Evolutionary conservation across 2,888 invertebrate species (phyloP).

Genomic region (Tiphia femorata): DNA sequence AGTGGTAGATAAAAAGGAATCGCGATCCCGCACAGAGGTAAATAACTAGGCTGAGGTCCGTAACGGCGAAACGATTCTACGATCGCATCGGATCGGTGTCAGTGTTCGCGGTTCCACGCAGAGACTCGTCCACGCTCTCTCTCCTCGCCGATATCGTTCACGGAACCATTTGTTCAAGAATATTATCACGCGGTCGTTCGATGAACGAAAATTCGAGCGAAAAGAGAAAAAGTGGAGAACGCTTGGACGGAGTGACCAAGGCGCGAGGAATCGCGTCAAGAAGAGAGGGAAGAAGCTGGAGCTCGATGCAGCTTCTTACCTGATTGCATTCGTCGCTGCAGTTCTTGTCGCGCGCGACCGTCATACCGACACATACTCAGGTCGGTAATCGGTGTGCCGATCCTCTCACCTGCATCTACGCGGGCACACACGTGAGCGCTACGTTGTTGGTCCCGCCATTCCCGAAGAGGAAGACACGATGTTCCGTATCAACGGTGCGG

Average conservation of each 20-base stretch:
- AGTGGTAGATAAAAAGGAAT: constrained; percentile 16
- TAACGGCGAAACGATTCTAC: too few relatives aligned
- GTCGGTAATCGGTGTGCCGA: background rate
- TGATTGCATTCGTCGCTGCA: constrained; percentile 42
- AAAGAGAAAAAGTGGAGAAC: background rate
- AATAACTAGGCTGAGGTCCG: too few relatives aligned
- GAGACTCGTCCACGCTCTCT: too few relatives aligned
- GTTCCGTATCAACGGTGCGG: constrained; percentile 30
- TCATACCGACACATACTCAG: background rate
- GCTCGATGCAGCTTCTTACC: constrained; percentile 34
- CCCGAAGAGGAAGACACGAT: constrained; percentile 17
- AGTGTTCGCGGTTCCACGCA: too few relatives aligned
- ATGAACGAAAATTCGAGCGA: background rate
- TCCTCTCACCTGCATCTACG: constrained; percentile 7
- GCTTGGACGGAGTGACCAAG: background rate
- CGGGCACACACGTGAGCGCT: background rate
- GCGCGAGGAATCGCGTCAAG: background rate
- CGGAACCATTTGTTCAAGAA: too few relatives aligned
- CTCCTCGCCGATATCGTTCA: too few relatives aligned
- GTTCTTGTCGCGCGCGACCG: constrained; percentile 21
- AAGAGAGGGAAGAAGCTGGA: constrained; percentile 7
- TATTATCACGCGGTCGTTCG: too few relatives aligned
- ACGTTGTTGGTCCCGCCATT: constrained; percentile 8
- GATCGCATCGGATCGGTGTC: too few relatives aligned
- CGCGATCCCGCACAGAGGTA: too few relatives aligned